Conservation (phyloP, 2,888 invertebrate species). For the Pristionchus mayeri region DNA sequence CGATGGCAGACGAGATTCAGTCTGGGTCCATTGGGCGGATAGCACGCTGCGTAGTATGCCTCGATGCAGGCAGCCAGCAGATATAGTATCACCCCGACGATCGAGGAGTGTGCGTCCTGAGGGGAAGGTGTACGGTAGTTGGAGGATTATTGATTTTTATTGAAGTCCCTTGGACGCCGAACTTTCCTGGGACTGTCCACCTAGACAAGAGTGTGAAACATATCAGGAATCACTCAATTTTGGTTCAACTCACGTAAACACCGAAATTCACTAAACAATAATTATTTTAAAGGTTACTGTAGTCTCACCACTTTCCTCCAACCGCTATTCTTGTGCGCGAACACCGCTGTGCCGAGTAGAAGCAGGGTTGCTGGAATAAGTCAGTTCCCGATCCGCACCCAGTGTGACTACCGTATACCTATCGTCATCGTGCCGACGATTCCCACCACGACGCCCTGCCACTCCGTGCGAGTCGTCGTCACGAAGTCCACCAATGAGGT, state of each 20-base stretch:
- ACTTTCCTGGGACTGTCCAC: too few species aligned
- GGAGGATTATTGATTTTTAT: too few species aligned
- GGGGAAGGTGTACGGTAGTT: slow-evolving; percentile 32
- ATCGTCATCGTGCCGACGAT: slow-evolving; percentile 60
- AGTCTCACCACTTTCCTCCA: slow-evolving; percentile 67
- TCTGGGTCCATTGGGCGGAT: slow-evolving; percentile 70
- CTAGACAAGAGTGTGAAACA: background rate
- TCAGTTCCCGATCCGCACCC: background rate
- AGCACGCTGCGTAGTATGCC: slow-evolving; percentile 74
- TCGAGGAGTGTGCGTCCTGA: slow-evolving; percentile 67
- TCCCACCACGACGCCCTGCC: slow-evolving; percentile 63
- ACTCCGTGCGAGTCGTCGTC: slow-evolving; percentile 58
- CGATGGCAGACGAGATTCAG: slow-evolving; percentile 71
- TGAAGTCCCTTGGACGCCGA: too few species aligned
- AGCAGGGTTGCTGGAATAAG: slow-evolving; percentile 57
- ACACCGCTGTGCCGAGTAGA: slow-evolving; percentile 63
- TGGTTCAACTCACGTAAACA: too few species aligned
- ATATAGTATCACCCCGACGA: slow-evolving; percentile 64
- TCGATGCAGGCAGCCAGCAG: slow-evolving; percentile 69
- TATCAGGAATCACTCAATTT: too few species aligned
- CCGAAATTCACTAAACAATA: too few species aligned
- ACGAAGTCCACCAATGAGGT: slow-evolving; percentile 69
- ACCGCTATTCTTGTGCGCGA: slow-evolving; percentile 58
- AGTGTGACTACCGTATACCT: background rate
- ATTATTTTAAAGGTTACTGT: too few species aligned